Evolutionary conservation across 2,113 vertebrate genomes (phyloP), one percentile per base, ranked within the genome.

Genomic region (Tenrec ecaudatus): DNA sequence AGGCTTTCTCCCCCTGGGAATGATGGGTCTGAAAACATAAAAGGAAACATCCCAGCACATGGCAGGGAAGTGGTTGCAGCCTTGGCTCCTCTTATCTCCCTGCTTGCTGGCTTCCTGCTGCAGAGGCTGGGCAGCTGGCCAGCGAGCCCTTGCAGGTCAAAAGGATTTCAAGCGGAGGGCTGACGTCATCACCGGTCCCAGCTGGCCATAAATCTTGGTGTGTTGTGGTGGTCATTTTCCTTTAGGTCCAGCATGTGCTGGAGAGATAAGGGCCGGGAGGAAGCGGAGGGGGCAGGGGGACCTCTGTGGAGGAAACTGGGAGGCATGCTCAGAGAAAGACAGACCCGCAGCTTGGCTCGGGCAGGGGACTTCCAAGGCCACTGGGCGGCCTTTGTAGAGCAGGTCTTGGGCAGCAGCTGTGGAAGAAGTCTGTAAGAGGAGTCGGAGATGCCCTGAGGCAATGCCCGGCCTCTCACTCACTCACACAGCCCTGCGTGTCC

Each of bases 241-340:
- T 20, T 16, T 15, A 66, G 57, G 80, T 58, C 87, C 58, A 76
- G 77, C 60, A 3, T 97, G 98, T 87, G 88, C 82, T 82, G 71
- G 47, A 8, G 95, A 97, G 98, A 98, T 97, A 97, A 98, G 97
- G 90, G 90, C 76, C 31, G 14, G 81, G 62, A 94, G 96, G 97
- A 97, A 97, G 91, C 5, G 88, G 85, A 88, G 66, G 79, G 88
- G 93, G 11, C n/a, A 68, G 38, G 68, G 58, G 84, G 84, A 10
- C 47, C 85, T 93, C 38, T 22, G 83, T 25, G 8, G 89, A 97
- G 95, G 95, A 75, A 86, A 91, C 87, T 33, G 71, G 29, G 6
- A 38, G 43, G 22, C 27, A 40, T 23, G 2, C 31, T 22, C 19
- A 10, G 62, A 82, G 86, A 25, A 33, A 3, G 1, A 16, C 57